Conservation (phyloP, 1,140 invertebrate genomes). For the Nomia melanderi region DNA sequence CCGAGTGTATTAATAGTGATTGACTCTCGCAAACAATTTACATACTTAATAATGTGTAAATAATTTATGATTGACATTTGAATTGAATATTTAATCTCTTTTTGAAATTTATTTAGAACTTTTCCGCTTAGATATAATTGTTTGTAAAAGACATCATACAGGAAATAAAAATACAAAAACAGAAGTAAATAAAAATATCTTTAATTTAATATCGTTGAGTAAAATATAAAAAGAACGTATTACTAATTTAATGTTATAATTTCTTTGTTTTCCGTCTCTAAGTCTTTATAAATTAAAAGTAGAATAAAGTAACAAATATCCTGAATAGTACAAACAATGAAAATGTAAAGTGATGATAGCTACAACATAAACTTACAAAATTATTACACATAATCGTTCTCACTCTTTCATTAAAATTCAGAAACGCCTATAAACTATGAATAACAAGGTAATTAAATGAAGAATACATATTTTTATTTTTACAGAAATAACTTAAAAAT, state of each 20-base stretch:
- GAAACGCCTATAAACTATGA: conserved; percentile 7
- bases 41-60: not conserved
- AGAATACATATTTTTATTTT: conserved; percentile 65
- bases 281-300: conserved; percentile 21
- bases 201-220: not conserved
- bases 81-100: not conserved
- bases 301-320: conserved; percentile 1
- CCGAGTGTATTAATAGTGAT: conserved; percentile 3
- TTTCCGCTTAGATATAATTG: not conserved
- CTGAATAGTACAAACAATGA: conserved; percentile 4
- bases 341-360: conserved; percentile 15
- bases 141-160: not conserved
- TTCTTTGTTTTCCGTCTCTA: not conserved
- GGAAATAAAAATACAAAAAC: not conserved
- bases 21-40: not conserved
- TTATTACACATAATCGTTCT: not conserved
- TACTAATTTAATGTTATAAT: not conserved
- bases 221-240: conserved; percentile 23
- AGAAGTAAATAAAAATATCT: conserved; percentile 18
- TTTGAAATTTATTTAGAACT: too few species aligned
- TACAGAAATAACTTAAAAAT: conserved; percentile 61
- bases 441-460: conserved; percentile 34
- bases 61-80: not conserved
- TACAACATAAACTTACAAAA: conserved; percentile 8
- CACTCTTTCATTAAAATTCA: not conserved